Evolutionary conservation across 2,797 vertebrate species (phyloP).

Genomic region (Buceros bicornis): DNA sequence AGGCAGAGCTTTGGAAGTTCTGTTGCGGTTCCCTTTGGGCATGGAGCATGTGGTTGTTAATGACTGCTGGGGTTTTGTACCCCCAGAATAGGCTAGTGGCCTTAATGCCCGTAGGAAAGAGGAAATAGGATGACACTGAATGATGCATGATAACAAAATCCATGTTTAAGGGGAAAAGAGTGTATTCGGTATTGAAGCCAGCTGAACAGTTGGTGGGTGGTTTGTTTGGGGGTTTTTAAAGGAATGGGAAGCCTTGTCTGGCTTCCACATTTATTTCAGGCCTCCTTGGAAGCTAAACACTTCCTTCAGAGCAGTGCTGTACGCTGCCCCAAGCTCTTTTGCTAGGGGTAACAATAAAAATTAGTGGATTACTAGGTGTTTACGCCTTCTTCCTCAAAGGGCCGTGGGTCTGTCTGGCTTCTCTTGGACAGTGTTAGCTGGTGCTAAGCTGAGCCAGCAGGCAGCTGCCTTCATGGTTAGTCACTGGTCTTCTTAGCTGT

Average conservation of each 20-base stretch:
- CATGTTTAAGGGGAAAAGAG: not conserved
- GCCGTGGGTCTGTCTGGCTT: not conserved
- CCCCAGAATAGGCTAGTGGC: no score
- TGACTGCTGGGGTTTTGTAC: not conserved
- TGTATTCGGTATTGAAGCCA: not conserved
- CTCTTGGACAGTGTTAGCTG: not conserved
- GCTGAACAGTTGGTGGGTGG: not conserved
- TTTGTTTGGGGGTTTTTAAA: not conserved
- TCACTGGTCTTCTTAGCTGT: not conserved
- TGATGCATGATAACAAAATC: not conserved
- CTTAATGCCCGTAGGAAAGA: not conserved
- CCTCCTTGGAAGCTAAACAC: not conserved
- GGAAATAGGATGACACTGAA: not conserved
- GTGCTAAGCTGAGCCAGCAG: not conserved
- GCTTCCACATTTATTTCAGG: not conserved
- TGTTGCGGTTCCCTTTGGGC: not conserved
- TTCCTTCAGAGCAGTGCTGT: not conserved
- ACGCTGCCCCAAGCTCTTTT: rapidly evolving
- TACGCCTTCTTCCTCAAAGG: not conserved
- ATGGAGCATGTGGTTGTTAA: not conserved
- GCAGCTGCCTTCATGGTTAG: not conserved
- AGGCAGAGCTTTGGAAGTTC: not conserved
- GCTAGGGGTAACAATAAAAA: not conserved
- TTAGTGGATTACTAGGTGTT: not conserved
- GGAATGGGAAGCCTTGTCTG: not conserved